Percentiles rank a stretch among this genome's conserved stretches.
Conservation (phyloP, 2,797 vertebrate species). For the Lepilemur septentrionalis region DNA sequence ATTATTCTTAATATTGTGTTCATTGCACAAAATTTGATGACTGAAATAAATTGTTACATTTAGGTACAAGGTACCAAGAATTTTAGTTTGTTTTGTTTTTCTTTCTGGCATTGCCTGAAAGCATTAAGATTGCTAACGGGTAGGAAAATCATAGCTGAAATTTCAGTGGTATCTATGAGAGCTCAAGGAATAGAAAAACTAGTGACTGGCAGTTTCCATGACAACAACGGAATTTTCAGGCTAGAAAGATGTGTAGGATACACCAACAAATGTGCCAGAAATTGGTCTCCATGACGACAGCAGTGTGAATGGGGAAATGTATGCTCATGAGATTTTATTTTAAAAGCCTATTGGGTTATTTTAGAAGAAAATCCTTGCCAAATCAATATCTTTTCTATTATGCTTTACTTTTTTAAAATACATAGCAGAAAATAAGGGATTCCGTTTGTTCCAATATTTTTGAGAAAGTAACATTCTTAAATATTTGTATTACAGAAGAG, state of each 20-base stretch:
- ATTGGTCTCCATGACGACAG: conserved; percentile 78
- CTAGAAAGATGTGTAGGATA: conserved; percentile 73
- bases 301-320: conserved; percentile 69
- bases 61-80: background rate
- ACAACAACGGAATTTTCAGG: conserved; percentile 66
- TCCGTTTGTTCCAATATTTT: conserved; percentile 5
- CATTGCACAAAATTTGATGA: background rate
- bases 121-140: conserved; percentile 21
- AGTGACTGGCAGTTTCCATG: conserved; percentile 78
- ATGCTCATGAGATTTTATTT: conserved; percentile 71
- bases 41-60: background rate
- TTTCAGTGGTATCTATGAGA: conserved; percentile 55
- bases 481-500: background rate
- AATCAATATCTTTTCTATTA: conserved; percentile 51
- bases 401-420: background rate
- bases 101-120: background rate
- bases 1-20: background rate
- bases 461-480: conserved; percentile 14
- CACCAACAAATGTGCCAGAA: conserved; percentile 74
- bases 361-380: conserved; percentile 53
- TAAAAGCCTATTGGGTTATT: conserved; percentile 60
- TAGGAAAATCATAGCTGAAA: conserved; percentile 53
- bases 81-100: conserved; percentile 20
- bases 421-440: conserved; percentile 17
- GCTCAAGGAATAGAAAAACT: conserved; percentile 51